These are phyloP conservation scores for Polymixis lichenea DNA, from an alignment of 2,888 invertebrate species.

Conservation along the genomic window DNA sequence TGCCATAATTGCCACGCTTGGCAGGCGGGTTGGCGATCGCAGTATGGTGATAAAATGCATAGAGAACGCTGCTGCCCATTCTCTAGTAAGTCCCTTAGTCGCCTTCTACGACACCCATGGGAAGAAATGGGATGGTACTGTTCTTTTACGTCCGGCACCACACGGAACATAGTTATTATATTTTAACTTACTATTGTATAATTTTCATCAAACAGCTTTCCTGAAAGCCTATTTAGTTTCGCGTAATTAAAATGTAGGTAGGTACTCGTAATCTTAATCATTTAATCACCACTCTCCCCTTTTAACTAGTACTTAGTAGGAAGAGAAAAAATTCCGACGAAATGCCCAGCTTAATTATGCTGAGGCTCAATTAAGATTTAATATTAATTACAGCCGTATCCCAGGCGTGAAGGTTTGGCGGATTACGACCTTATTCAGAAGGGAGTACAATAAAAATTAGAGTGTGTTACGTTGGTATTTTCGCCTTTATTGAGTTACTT, in stretches of 20 bases:
- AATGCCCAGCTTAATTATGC: conserved; percentile 62
- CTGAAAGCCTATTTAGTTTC: conserved; percentile 52
- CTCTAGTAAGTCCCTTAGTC: too few species aligned
- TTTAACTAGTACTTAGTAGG: conserved; percentile 65
- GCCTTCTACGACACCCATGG: too few species aligned
- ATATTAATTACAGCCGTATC: conserved; percentile 26
- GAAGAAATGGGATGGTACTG: too few species aligned
- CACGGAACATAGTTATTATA: too few species aligned
- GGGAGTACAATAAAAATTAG: conserved; percentile 19
- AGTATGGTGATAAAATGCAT: too few species aligned
- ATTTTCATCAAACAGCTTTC: conserved; percentile 41
- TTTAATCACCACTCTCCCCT: conserved; percentile 53
- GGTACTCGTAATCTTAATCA: conserved; percentile 60
- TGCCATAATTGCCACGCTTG: too few species aligned
- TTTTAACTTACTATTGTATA: conserved; percentile 11
- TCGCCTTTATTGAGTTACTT: conserved; percentile 1
- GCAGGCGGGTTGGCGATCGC: too few species aligned
- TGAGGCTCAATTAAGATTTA: conserved; percentile 51
- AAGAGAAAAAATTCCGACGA: conserved; percentile 67
- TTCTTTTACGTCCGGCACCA: too few species aligned
- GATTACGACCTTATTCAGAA: conserved; percentile 29
- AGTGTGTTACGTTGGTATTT: background rate
- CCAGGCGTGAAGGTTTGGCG: background rate
- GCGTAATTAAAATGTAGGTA: conserved; percentile 60
- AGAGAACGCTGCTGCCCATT: too few species aligned